Evolutionary conservation across 2,888 invertebrate species (phyloP).

Genomic region (Leptinotarsa tumamoca): DNA sequence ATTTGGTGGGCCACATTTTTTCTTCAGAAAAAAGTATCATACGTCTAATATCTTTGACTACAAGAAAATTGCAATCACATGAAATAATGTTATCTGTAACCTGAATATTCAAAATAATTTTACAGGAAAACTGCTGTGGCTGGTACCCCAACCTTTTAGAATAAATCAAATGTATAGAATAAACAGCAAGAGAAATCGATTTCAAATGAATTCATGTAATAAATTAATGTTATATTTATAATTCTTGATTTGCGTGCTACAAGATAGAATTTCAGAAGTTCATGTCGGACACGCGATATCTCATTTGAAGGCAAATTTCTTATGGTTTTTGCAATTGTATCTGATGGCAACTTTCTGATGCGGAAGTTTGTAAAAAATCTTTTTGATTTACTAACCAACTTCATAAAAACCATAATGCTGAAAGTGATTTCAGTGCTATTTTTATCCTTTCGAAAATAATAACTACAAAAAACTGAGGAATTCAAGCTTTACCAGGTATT

Average conservation of each 20-base stretch:
- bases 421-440: too few species aligned
- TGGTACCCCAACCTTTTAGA: constrained; percentile 21
- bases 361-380: too few species aligned
- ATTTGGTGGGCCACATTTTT: too few species aligned
- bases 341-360: background rate
- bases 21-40: too few species aligned
- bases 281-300: constrained; percentile 36
- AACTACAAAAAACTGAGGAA: too few species aligned
- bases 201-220: constrained; percentile 39
- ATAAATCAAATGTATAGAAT: constrained; percentile 20
- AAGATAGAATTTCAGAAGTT: constrained; percentile 18
- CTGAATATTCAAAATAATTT: background rate
- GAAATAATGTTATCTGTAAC: background rate
- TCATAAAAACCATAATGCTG: too few species aligned
- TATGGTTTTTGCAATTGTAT: background rate
- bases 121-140: background rate
- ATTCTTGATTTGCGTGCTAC: constrained; percentile 35
- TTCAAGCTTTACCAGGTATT: too few species aligned
- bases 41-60: too few species aligned
- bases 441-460: too few species aligned
- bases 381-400: too few species aligned
- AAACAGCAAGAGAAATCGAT: constrained; percentile 29
- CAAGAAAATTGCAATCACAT: too few species aligned
- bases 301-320: constrained; percentile 16
- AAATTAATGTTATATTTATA: constrained; percentile 40